Evolutionary conservation across 2,113 vertebrate genomes (phyloP), one percentile per base, ranked within the genome.

Genomic region (Hyaena hyaena): DNA sequence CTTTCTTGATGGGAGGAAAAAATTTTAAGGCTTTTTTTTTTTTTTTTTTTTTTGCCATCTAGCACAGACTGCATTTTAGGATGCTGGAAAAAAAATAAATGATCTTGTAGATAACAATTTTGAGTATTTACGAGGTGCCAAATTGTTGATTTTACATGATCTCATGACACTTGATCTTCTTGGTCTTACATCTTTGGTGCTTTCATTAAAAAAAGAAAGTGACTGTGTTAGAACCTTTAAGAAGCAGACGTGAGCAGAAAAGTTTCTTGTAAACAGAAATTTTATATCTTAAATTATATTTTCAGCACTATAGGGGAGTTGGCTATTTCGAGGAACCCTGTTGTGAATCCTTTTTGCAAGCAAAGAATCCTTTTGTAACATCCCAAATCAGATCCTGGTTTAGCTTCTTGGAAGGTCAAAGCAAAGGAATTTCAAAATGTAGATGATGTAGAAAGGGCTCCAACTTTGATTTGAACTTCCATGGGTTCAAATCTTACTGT

Each of bases 261-360:
- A 69, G 17, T 81, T 98, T 73, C 92, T 95, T 66, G 68, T 94
- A 96, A 90, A 88, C 35, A 97, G 90, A 97, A 76, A 97, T 87
- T 96, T 92, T 96, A 77, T 82, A 77, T 66, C 81, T 95, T 88
- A 89, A 96, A 95, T 97, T 86, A 91, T 94, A 88, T 96, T 97
- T 97, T 96, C 80, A 97, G 94, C 97, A 91, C 96, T 85, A 94
- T 97, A 96, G 90, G 84, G 94, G 90, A 93, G 85, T 63, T 92
- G 71, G 81, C 69, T 96, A 96, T 95, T 98, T 96, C 88, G 95
- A 90, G 95, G 94, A 92, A 90, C 88, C 90, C 94, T 53, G 58
- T 88, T 8, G 93, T 4, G 94, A 97, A 87, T 96, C 66, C 31
- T 96, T 95, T 97, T 66, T 61, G 94, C 95, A 87, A 95, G 73